Conservation (phyloP, 2,888 invertebrate genomes). For the Heliconius charithonia region DNA sequence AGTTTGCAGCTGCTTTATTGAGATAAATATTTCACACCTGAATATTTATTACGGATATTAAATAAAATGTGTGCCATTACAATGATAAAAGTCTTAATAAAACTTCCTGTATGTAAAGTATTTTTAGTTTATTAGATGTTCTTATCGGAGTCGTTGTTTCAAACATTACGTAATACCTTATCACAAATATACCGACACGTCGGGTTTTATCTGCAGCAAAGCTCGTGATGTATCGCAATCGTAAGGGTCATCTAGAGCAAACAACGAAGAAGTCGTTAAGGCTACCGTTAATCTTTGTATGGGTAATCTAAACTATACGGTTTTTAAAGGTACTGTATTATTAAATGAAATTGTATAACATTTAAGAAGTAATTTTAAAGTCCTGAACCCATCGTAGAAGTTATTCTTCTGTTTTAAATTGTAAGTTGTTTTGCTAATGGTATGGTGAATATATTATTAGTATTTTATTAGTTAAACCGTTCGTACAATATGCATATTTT, state of each 20-base stretch:
- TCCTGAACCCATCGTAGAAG: neutral
- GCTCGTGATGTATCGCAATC: constrained; percentile 43
- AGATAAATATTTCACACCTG: constrained; percentile 32
- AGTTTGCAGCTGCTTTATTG: constrained; percentile 36
- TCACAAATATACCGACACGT: constrained; percentile 38
- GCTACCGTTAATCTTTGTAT: constrained; percentile 46
- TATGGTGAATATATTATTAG: neutral
- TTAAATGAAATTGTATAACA: neutral
- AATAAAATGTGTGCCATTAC: constrained; percentile 12
- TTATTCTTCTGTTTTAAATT: neutral
- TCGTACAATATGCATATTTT: constrained; percentile 5
- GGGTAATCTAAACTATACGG: constrained; percentile 28
- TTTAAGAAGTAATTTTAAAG: neutral
- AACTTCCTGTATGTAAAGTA: constrained; percentile 1
- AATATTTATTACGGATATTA: constrained; percentile 25
- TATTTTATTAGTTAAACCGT: constrained; percentile 6
- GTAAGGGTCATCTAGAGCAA: constrained; percentile 47
- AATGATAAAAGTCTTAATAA: constrained; percentile 16
- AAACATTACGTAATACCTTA: neutral
- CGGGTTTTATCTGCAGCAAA: constrained; percentile 38
- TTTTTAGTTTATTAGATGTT: neutral
- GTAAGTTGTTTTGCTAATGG: neutral
- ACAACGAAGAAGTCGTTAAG: constrained; percentile 47
- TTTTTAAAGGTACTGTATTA: neutral
- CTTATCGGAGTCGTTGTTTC: neutral